Base-by-base conservation (phyloP, 1,140 invertebrate species). In the Phortica variegata region DNA sequence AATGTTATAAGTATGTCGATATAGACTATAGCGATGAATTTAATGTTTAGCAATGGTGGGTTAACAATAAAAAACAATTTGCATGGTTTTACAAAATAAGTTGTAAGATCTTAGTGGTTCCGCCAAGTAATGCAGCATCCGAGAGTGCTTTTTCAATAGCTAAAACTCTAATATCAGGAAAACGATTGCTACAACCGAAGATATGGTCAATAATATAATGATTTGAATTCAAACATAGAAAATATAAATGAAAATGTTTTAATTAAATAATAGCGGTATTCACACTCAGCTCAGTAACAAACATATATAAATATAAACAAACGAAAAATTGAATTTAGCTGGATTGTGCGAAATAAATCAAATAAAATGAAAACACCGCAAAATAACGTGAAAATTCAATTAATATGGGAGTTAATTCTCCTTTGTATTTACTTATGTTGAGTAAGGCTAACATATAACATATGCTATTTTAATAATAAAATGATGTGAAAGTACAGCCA, bases 41-140 rank as follows among this genome's bases (percentile, higher is more conserved):
- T 19, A 21, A 39, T 39, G 16, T 18, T 19, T 18, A 17, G 19
- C 16, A 39, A 13, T 39, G 37, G 37, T 39, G 37, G 37, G 3
- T 6, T 13, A 8, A 6, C 4, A 5, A 39, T 39, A 39, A 39
- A 8, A 39, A 18, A 18, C 8, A 19, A 16, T 39, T 39, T 39
- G 10, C 37, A 18, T 19, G 9, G 15, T 17, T 39, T 6, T 39
- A 16, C 13, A 16, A 39, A 39, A 13, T 18, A 17, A 39, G 18
- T 7, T 39, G 37, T 21, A 39, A 39, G 37, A 19, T 39, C 4
- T 39, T 39, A 18, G 37, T 17, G 19, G 19, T 21, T 19, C 37
- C 37, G n/a, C 4, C 37, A 39, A 39, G 5, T n/a, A 39, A 17
- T 21, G 37, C 37, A 39, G 37, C 37, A 21, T 39, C 37, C 19